Evolutionary conservation across 2,888 invertebrate species (phyloP).

Genomic region (Harpalus rubripes): DNA sequence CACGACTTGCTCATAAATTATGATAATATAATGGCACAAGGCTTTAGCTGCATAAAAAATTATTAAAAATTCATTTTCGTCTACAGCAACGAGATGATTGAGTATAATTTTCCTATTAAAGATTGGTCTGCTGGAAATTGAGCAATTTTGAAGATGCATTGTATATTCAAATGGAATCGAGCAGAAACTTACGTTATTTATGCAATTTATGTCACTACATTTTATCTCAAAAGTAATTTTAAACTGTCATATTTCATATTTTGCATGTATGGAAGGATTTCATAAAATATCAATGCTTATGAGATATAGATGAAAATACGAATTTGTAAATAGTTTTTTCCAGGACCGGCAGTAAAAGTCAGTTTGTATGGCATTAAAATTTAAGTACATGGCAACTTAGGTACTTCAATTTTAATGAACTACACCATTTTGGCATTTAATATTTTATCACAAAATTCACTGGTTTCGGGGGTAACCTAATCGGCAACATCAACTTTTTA

Average conservation of each 20-base stretch:
- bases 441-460: too few species aligned
- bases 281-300: not conserved
- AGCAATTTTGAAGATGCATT: conserved; percentile 23
- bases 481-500: too few species aligned
- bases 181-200: conserved; percentile 3
- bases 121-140: conserved; percentile 26
- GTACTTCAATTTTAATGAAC: too few species aligned
- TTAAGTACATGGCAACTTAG: too few species aligned
- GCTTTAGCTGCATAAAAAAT: conserved; percentile 46
- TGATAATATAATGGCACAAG: conserved; percentile 42
- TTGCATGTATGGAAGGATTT: not conserved
- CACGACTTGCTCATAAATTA: conserved; percentile 49
- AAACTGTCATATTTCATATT: not conserved
- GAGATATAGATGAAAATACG: too few species aligned
- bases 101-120: conserved; percentile 45
- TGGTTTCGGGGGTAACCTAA: too few species aligned
- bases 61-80: conserved; percentile 49
- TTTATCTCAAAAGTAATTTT: conserved; percentile 2
- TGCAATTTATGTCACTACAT: conserved; percentile 9
- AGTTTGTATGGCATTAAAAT: too few species aligned
- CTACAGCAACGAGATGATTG: conserved; percentile 15
- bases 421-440: too few species aligned
- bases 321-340: too few species aligned
- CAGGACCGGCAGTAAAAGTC: too few species aligned
- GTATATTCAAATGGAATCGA: conserved; percentile 22